These are phyloP conservation scores for Pogonophryne albipinna DNA, from an alignment of 2,797 vertebrate species.

Conservation along the genomic window DNA sequence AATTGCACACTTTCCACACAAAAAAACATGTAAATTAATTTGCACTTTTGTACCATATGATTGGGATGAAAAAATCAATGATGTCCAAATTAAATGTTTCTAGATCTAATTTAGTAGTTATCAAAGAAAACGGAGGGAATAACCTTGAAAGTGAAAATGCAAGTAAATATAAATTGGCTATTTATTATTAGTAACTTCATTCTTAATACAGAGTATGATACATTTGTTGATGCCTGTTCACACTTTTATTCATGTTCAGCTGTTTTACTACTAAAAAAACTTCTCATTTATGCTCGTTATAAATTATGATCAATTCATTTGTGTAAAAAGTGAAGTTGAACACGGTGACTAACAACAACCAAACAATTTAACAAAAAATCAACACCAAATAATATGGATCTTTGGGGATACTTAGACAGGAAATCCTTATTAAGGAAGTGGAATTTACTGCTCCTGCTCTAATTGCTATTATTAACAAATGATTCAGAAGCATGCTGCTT, in stretches of 20 bases:
- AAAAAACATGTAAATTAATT: background rate
- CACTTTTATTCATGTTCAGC: slow-evolving; percentile 7
- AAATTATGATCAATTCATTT: background rate
- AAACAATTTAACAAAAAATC: background rate
- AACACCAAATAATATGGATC: slow-evolving; percentile 1
- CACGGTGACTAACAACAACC: background rate
- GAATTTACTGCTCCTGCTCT: background rate
- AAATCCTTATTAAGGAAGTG: background rate
- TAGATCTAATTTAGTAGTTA: slow-evolving; percentile 2
- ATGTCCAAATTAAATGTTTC: background rate
- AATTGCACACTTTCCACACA: too few species aligned
- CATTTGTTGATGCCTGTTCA: background rate
- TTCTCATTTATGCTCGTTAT: background rate
- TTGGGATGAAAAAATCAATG: background rate
- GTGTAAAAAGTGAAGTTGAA: background rate
- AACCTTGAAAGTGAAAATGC: background rate
- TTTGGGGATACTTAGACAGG: background rate
- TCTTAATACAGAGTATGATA: background rate
- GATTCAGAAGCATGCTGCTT: background rate
- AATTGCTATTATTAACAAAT: background rate
- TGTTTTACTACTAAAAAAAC: background rate
- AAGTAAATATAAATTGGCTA: background rate
- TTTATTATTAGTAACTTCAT: background rate
- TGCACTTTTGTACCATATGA: background rate
- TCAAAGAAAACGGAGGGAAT: background rate